Base-by-base conservation (phyloP, 2,888 invertebrate species). In the Luffia ferchaultella region DNA sequence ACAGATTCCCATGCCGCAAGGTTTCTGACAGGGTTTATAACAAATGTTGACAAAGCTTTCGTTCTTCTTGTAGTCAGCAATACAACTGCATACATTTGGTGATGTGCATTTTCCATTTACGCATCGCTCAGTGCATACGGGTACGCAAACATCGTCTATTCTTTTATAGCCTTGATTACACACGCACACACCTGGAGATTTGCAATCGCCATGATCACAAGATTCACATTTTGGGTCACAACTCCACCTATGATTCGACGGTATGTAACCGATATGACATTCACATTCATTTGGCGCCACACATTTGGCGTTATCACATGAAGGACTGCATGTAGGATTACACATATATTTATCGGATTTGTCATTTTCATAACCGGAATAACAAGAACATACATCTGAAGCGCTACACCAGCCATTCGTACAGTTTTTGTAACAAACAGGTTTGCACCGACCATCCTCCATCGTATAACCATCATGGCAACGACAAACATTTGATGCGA, bases 1-100 rank as follows among this genome's bases (percentile, higher is more conserved):
- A 47, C 67, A 66, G 15, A 44, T 52, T 5, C 62, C 62, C 50
- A 63, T 61, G 1, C 48, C 16, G 50, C 72, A 73, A 9, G 18
- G 40, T 19, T 59, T 50, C 1, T 50, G 52, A 52, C 71, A 72
- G 17, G 60, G 30, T 12, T 46, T 45, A 17, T 46, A 46, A 30
- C 46, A 20, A 2, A 46, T 12, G 7, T 15, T 46, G 2, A 20
- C 16, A 3, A 7, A 2, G 12, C 20, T 30, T 2, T 46, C 30
- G 30, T 46, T 20, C 15, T 30, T 30, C 12, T 20, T 16, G 20
- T 46, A 20, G 20, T 16, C 30, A 16, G n/a, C 20, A 16, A 3
- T 30, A 55, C 86, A 87, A 18, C 65, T 69, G 62, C 87, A 87
- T 1, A 73, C 66, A 44, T 61, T 30, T 2, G 51, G 51, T 2